Evolutionary conservation across 2,797 vertebrate species (phyloP).

Genomic region (Sternotherus odoratus): DNA sequence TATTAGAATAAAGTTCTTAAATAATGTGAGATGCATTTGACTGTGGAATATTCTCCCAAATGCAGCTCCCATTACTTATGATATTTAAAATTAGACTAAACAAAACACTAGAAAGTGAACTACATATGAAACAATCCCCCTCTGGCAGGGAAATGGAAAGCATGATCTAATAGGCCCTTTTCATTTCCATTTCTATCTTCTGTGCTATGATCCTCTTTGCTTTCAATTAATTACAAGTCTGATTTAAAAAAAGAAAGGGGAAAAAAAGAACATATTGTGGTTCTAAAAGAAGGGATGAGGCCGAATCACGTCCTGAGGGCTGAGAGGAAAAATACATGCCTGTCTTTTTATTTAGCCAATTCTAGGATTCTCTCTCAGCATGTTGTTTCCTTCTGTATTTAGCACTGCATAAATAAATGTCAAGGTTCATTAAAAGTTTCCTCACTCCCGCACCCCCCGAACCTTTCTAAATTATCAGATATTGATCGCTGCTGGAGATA

Average conservation of each 20-base stretch:
- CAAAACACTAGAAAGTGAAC: not conserved
- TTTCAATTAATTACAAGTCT: not conserved
- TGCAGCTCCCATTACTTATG: not conserved
- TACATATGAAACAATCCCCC: not conserved
- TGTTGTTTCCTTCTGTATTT: not conserved
- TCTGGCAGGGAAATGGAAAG: not conserved
- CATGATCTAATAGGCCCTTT: not conserved
- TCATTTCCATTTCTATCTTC: not conserved
- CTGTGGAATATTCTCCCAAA: not conserved
- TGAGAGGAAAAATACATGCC: not conserved
- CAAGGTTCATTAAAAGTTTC: not conserved
- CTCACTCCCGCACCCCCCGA: not conserved
- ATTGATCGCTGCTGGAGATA: not conserved
- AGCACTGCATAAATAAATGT: not conserved
- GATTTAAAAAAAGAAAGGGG: constrained; percentile 28
- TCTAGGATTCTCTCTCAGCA: not conserved
- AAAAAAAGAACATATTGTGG: too few species aligned
- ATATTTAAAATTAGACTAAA: not conserved
- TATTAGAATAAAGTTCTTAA: not conserved
- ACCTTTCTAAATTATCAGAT: not conserved
- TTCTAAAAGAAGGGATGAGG: not conserved
- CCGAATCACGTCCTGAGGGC: not conserved
- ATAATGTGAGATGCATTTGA: not conserved
- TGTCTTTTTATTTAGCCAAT: not conserved
- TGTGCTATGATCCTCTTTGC: not conserved